Conservation (phyloP, 2,888 invertebrate genomes). For the Agriopis aurantiaria region DNA sequence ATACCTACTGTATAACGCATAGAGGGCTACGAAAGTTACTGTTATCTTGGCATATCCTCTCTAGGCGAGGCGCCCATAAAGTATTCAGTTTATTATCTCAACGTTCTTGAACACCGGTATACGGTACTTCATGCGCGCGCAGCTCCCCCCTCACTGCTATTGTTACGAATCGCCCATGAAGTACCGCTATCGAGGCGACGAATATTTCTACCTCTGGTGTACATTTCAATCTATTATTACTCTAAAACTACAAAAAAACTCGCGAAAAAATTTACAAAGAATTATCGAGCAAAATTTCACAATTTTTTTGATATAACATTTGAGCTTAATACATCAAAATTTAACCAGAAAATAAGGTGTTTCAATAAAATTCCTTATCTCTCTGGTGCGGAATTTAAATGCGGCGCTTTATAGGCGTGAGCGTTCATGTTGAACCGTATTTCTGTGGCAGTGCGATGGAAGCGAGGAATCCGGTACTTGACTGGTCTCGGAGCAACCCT, state of each 20-base stretch:
- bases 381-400: constrained; percentile 85
- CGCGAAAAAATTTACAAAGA: constrained; percentile 50
- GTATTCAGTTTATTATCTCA: constrained; percentile 77
- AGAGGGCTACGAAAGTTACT: constrained; percentile 86
- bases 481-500: constrained; percentile 85
- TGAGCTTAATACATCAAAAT: constrained; percentile 24
- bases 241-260: constrained; percentile 37
- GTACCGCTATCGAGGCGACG: constrained; percentile 67
- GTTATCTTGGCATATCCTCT: constrained; percentile 88
- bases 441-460: constrained; percentile 56
- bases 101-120: constrained; percentile 66
- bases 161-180: constrained; percentile 84
- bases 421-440: constrained; percentile 75
- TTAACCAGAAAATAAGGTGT: constrained; percentile 45
- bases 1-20: constrained; percentile 74
- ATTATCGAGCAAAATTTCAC: constrained; percentile 65
- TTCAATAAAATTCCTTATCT: constrained; percentile 83
- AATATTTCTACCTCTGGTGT: constrained; percentile 81
- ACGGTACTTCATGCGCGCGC: constrained; percentile 78
- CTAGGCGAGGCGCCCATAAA: constrained; percentile 84
- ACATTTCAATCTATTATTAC: constrained; percentile 64
- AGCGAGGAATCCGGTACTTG: constrained; percentile 74
- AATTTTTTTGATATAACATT: constrained; percentile 71
- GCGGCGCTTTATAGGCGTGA: constrained; percentile 81
- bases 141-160: constrained; percentile 85